Conservation (phyloP, 2,797 vertebrate genomes). For the Pitangus sulphuratus region DNA sequence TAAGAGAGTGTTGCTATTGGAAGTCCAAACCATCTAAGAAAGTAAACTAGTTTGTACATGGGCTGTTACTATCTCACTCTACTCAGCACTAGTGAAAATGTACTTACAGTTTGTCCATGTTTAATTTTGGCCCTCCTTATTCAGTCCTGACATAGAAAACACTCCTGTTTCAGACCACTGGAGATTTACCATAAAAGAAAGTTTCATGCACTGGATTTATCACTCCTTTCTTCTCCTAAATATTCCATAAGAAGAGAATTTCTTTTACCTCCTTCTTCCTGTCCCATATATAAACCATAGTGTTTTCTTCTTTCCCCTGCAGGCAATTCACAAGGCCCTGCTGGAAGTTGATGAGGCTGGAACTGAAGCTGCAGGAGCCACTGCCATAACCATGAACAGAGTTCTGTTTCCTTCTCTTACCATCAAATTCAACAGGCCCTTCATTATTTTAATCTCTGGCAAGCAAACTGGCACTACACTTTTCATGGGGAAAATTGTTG, state of each 20-base stretch:
- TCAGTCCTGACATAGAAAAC: not conserved
- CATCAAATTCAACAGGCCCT: slow-evolving; percentile 82
- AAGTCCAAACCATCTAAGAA: not conserved
- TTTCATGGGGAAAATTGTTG: slow-evolving; percentile 87
- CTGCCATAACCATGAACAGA: slow-evolving; percentile 70
- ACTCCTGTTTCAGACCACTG: not conserved
- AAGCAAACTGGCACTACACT: slow-evolving; percentile 77
- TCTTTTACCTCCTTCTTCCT: not conserved
- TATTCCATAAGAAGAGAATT: not conserved
- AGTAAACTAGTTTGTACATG: not conserved
- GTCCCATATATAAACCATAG: too few species aligned
- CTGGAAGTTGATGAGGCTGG: slow-evolving; percentile 86
- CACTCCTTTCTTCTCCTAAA: not conserved
- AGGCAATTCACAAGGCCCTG: slow-evolving; percentile 88
- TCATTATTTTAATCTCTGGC: slow-evolving; percentile 86
- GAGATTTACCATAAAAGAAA: not conserved
- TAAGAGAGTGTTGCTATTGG: not conserved
- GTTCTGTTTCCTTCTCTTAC: not conserved
- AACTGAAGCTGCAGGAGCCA: slow-evolving; percentile 82
- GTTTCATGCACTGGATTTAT: not conserved
- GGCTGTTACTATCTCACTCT: not conserved
- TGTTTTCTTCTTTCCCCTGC: not conserved
- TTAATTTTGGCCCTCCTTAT: not conserved
- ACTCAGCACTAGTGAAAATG: not conserved
- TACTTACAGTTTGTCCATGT: not conserved